A percentile compares a stretch with the other conserved stretches of the same genome.
Evolutionary conservation across 1,140 invertebrate genomes (phyloP).

Genomic region (Cylas formicarius): DNA sequence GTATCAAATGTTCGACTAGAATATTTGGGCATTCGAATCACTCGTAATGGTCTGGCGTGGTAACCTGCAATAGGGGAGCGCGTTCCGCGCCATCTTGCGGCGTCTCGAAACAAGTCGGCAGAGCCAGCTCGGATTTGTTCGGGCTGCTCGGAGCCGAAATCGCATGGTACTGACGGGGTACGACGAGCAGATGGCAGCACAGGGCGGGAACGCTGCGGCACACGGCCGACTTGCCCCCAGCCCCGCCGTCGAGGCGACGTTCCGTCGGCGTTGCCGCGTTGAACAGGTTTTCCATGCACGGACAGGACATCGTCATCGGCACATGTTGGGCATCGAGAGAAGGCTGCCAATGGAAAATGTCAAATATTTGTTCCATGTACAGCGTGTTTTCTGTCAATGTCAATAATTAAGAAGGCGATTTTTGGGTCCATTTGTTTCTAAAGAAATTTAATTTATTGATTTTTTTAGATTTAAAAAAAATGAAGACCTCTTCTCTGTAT

Average conservation of each 20-base stretch:
- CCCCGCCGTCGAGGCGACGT: constrained; percentile 32
- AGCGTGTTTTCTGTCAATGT: background rate
- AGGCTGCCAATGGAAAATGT: constrained; percentile 6
- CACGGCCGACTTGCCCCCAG: constrained; percentile 17
- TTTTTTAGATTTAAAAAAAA: no score
- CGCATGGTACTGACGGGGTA: constrained; percentile 25
- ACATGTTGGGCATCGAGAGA: constrained; percentile 35
- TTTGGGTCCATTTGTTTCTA: no score
- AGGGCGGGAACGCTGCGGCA: constrained; percentile 39
- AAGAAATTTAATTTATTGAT: no score
- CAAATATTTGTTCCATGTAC: background rate
- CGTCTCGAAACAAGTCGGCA: constrained; percentile 38
- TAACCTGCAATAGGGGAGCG: constrained; percentile 41
- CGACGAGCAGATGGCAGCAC: constrained; percentile 23
- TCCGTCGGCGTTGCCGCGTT: constrained; percentile 38
- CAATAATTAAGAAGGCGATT: no score
- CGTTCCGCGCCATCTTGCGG: constrained; percentile 42
- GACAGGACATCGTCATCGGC: constrained; percentile 50
- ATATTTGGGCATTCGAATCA: no score
- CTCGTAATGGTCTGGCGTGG: constrained; percentile 24
- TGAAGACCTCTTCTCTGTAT: no score
- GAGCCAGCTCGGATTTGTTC: constrained; percentile 30
- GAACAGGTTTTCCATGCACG: constrained; percentile 51
- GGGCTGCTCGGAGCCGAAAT: constrained; percentile 48
- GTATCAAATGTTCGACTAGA: no score